phyloP scores from a whole-genome alignment of 2,888 invertebrate species.

The Tridacna crocea region DNA sequence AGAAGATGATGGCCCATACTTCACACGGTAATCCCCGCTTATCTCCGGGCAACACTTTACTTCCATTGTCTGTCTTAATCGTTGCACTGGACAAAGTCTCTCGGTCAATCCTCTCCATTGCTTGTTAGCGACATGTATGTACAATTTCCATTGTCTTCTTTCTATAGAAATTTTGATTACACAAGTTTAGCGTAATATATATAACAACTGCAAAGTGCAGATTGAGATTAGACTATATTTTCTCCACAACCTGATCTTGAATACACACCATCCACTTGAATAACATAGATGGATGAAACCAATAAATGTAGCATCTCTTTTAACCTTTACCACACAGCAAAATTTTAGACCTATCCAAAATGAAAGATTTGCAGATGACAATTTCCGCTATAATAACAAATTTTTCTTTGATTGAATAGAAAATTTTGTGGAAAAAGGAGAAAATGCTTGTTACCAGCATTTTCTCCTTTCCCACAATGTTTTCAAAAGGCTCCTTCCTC shows the following conservation, averaged over 20 bases:
- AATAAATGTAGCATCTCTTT: no score
- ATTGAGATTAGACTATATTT: neutral
- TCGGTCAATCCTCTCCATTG: slow-evolving; percentile 45
- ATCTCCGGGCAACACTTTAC: slow-evolving; percentile 72
- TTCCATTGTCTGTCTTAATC: slow-evolving; percentile 66
- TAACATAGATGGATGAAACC: neutral
- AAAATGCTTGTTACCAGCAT: no score
- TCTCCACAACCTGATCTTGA: neutral
- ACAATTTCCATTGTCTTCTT: neutral
- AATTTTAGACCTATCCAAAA: no score
- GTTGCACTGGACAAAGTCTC: slow-evolving; percentile 58
- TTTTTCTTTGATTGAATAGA: no score
- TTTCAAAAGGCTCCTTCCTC: no score
- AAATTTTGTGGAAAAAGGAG: no score
- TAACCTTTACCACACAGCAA: no score
- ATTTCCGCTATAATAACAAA: no score
- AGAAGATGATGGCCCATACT: slow-evolving; percentile 79
- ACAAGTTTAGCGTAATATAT: no score
- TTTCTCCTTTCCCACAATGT: no score
- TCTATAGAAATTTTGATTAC: neutral
- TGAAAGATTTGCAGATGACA: no score
- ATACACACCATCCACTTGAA: neutral
- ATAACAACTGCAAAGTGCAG: no score
- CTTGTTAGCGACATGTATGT: neutral
- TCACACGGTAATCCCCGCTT: slow-evolving; percentile 78